Conservation (phyloP, 2,888 invertebrate genomes). For the Syrista parreyssii region DNA sequence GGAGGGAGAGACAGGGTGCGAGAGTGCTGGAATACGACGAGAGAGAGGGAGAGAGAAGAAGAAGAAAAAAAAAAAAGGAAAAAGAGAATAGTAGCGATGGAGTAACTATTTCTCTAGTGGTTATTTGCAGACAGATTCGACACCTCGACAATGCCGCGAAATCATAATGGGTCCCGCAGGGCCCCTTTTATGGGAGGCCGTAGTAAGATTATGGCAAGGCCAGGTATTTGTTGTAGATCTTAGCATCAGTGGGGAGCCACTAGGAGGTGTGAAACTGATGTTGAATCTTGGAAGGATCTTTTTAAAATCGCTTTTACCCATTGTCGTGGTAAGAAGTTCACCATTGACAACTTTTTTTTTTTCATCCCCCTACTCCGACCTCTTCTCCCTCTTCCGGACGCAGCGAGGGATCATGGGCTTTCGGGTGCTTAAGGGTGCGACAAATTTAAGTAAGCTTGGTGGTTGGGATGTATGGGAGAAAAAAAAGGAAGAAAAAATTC, state of each 20-base stretch:
- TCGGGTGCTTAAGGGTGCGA: conserved; percentile 54
- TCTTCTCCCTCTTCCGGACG: conserved; percentile 39
- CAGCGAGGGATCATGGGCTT: conserved; percentile 47
- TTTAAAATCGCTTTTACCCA: conserved; percentile 58
- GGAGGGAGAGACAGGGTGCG: conserved; percentile 10
- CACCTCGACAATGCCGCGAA: conserved; percentile 60
- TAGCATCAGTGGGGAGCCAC: conserved; percentile 50
- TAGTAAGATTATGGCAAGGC: conserved; percentile 58
- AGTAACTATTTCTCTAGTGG: conserved; percentile 62
- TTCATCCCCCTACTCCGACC: conserved; percentile 27
- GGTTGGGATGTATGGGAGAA: not conserved
- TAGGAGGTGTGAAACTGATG: conserved; percentile 62
- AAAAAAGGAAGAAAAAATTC: conserved; percentile 11
- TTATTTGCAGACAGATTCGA: conserved; percentile 66
- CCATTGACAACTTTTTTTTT: conserved; percentile 26
- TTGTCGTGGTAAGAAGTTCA: conserved; percentile 64
- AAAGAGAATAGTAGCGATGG: conserved; percentile 38
- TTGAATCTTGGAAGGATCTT: conserved; percentile 57
- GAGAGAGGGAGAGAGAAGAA: conserved; percentile 7
- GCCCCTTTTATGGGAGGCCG: conserved; percentile 47
- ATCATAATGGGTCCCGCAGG: conserved; percentile 59
- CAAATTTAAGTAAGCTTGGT: conserved; percentile 20
- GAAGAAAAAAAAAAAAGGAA: conserved; percentile 11
- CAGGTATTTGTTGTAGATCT: conserved; percentile 56
- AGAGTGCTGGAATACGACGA: conserved; percentile 3